These are phyloP conservation scores for Andrena dorsata DNA, from an alignment of 2,888 invertebrate species.

Conservation along the genomic window DNA sequence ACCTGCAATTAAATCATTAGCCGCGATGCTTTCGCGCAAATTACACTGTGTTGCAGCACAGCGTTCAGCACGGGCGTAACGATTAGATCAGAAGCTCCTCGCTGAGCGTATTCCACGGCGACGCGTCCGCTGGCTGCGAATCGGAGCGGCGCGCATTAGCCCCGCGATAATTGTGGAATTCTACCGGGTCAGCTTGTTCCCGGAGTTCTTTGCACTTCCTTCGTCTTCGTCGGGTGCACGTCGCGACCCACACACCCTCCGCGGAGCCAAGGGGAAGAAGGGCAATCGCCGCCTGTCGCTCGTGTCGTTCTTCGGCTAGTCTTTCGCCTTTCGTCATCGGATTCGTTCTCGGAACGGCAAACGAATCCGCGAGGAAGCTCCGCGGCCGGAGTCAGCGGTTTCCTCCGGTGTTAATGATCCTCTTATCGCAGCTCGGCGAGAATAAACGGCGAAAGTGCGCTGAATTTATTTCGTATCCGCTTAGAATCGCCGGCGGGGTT, in stretches of 20 bases:
- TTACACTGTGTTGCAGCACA: too few relatives aligned
- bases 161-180: conserved; percentile 71
- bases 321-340: conserved; percentile 67
- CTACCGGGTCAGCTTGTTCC: conserved; percentile 63
- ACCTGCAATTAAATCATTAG: too few relatives aligned
- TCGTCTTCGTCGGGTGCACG: conserved; percentile 35
- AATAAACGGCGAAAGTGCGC: conserved; percentile 34
- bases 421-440: conserved; percentile 54
- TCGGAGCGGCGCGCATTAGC: conserved; percentile 50
- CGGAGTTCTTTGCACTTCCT: conserved; percentile 68
- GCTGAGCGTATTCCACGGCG: background rate
- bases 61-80: background rate
- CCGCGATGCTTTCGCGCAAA: too few relatives aligned
- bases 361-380: conserved; percentile 55
- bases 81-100: background rate
- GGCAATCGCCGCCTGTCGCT: conserved; percentile 38
- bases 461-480: conserved; percentile 1
- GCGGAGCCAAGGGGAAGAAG: conserved; percentile 18
- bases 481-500: background rate
- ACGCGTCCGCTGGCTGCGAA: conserved; percentile 39
- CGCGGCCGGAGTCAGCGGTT: conserved; percentile 52
- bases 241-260: conserved; percentile 32
- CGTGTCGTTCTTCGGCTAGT: conserved; percentile 61
- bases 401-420: conserved; percentile 63
- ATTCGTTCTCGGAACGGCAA: conserved; percentile 63